Percentiles rank a stretch among this genome's conserved stretches.
Evolutionary conservation across 1,140 invertebrate species (phyloP).

Genomic region (Drosophila jambulina): DNA sequence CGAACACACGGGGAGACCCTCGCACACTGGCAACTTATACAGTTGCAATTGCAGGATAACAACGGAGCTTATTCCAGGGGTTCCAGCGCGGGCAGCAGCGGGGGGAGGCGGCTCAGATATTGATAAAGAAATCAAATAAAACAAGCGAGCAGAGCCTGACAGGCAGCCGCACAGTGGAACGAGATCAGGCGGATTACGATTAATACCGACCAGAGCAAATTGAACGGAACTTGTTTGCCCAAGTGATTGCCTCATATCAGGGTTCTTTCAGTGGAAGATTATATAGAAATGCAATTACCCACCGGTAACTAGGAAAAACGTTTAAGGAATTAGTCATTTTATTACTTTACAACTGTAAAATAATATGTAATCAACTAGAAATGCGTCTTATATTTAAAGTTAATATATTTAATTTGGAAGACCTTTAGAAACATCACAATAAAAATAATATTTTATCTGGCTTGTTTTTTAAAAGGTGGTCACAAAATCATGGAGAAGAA

Average conservation of each 20-base stretch:
- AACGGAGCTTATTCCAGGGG: slow-evolving; percentile 18
- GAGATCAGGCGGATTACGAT: slow-evolving; percentile 15
- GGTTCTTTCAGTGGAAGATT: not conserved
- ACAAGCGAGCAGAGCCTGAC: slow-evolving; percentile 39
- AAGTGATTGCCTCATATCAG: slow-evolving; percentile 8
- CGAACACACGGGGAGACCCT: not conserved
- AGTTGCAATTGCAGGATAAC: slow-evolving; percentile 63
- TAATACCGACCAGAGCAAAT: not conserved
- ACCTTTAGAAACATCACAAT: not conserved
- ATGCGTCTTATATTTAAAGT: not conserved
- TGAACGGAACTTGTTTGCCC: slow-evolving; percentile 2
- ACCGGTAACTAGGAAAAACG: not conserved
- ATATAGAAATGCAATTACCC: not conserved
- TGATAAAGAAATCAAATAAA: slow-evolving; percentile 82
- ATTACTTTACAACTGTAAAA: not conserved
- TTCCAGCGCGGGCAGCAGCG: not conserved
- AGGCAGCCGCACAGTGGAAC: slow-evolving; percentile 40
- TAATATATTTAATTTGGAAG: not conserved
- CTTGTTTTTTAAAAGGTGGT: no score
- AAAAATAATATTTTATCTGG: not conserved
- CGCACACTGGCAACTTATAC: slow-evolving; percentile 38
- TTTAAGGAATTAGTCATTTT: not conserved
- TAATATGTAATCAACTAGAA: not conserved
- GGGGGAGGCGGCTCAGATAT: slow-evolving; percentile 65
- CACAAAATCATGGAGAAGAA: no score